Conservation (phyloP, 2,888 invertebrate species). For the Melanchra persicariae region DNA sequence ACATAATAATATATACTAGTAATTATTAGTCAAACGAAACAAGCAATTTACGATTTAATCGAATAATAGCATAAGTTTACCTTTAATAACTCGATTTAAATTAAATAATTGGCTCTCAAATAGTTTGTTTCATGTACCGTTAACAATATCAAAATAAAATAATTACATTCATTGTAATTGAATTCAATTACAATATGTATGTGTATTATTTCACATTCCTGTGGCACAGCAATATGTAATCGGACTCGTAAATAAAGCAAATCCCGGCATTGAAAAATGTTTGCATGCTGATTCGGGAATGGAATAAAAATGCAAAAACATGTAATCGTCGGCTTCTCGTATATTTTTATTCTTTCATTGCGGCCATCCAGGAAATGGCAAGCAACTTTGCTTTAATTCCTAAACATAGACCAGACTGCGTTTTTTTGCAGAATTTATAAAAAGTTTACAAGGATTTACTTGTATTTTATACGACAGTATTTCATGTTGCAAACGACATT, state of each 20-base stretch:
- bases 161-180: neutral
- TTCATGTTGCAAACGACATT: neutral
- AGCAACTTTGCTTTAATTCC: conserved; percentile 22
- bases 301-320: conserved; percentile 59
- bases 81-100: neutral
- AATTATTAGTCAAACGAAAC: neutral
- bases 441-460: neutral
- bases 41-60: neutral
- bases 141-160: conserved; percentile 2
- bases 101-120: neutral
- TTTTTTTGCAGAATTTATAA: neutral
- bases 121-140: neutral
- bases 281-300: conserved; percentile 56
- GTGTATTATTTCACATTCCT: conserved; percentile 3
- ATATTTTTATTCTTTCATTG: conserved; percentile 48
- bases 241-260: conserved; percentile 45
- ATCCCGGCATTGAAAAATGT: conserved; percentile 59
- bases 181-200: conserved; percentile 14
- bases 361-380: conserved; percentile 27
- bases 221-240: conserved; percentile 12
- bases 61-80: neutral
- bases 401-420: conserved; percentile 1
- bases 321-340: conserved; percentile 50
- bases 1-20: too few relatives aligned
- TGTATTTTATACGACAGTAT: neutral